A percentile compares a stretch with the other conserved stretches of the same genome.
Evolutionary conservation across 2,113 vertebrate species (phyloP).

Genomic region (Phasianus colchicus): DNA sequence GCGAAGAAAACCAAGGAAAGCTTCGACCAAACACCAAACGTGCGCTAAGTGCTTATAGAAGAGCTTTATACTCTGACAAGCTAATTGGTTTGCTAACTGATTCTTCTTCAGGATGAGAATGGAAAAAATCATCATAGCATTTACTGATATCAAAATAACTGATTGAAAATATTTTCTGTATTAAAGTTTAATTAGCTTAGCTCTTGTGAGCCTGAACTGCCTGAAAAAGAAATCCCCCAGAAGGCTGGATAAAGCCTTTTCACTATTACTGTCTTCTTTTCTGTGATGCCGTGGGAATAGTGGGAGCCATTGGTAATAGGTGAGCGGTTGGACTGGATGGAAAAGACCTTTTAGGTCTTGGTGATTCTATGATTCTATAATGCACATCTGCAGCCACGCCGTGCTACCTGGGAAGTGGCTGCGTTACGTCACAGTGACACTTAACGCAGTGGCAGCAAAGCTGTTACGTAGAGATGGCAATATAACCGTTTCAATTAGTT

Average conservation of each 20-base stretch:
- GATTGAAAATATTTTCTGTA: slow-evolving; percentile 21
- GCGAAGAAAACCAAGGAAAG: too few species aligned
- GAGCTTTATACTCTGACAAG: background rate
- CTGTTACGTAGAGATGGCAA: background rate
- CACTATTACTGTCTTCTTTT: background rate
- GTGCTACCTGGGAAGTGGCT: background rate
- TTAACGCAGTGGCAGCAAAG: background rate
- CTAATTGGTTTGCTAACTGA: background rate
- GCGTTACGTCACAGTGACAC: background rate
- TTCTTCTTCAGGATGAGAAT: background rate
- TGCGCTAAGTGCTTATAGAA: background rate
- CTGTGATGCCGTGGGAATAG: background rate
- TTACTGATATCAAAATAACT: slow-evolving; percentile 1
- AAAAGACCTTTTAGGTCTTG: too few species aligned
- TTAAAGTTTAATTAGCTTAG: slow-evolving; percentile 32
- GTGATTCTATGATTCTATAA: background rate
- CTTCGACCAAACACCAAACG: too few species aligned
- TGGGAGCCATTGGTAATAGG: too few species aligned
- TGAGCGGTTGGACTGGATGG: too few species aligned
- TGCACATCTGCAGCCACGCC: background rate
- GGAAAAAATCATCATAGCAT: background rate
- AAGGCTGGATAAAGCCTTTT: background rate
- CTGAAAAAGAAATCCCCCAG: background rate
- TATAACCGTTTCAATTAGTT: background rate
- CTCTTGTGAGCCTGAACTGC: background rate